A percentile compares a stretch with the other conserved stretches of the same genome.
Evolutionary conservation across 2,888 invertebrate genomes (phyloP).

Genomic region (Dendrolimus pini): DNA sequence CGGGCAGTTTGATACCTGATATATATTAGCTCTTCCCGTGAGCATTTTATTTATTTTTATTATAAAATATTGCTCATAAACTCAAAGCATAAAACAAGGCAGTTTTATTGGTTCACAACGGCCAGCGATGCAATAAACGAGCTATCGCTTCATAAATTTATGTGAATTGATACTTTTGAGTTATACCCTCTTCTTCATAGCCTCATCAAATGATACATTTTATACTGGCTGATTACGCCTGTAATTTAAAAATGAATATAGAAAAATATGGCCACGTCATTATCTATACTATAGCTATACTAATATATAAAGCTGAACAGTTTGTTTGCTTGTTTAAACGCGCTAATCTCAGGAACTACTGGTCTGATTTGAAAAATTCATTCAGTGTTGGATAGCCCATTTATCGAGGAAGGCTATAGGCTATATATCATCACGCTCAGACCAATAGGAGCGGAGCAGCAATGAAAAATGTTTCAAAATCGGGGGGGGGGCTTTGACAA

Average conservation of each 20-base stretch:
- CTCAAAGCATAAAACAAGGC: conserved; percentile 53
- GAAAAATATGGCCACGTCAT: too few relatives aligned
- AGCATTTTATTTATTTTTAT: conserved; percentile 50
- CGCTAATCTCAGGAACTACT: too few relatives aligned
- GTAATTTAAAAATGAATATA: not conserved
- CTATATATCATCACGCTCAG: too few relatives aligned
- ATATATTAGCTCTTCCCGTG: conserved; percentile 39
- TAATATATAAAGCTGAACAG: too few relatives aligned
- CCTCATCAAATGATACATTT: conserved; percentile 14
- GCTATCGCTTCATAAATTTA: conserved; percentile 56
- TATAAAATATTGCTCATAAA: conserved; percentile 64
- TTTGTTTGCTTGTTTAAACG: too few relatives aligned
- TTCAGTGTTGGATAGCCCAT: too few relatives aligned
- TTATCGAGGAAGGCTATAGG: too few relatives aligned
- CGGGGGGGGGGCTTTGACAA: too few relatives aligned
- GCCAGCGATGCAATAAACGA: conserved; percentile 48
- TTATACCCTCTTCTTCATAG: conserved; percentile 25
- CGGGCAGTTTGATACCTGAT: conserved; percentile 27
- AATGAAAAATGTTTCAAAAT: too few relatives aligned
- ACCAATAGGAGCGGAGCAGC: too few relatives aligned
- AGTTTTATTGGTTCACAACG: conserved; percentile 54
- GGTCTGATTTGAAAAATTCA: too few relatives aligned
- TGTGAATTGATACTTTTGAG: conserved; percentile 49
- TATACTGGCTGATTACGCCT: conserved; percentile 12
- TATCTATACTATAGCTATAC: too few relatives aligned